These are phyloP conservation scores for Margarornis squamiger DNA, from an alignment of 2,797 vertebrate genomes.

Conservation along the genomic window DNA sequence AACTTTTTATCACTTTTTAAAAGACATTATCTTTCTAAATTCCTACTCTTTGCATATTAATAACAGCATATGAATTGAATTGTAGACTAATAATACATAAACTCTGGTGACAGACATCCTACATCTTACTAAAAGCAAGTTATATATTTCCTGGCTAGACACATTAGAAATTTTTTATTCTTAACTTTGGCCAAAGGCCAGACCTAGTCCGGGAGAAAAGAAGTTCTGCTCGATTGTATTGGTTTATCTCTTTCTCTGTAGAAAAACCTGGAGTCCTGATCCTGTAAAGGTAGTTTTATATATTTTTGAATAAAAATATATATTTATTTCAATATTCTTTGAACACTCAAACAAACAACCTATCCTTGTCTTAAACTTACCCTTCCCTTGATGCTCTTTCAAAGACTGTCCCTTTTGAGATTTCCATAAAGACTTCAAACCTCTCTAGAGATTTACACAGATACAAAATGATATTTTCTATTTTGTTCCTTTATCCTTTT, in stretches of 20 bases:
- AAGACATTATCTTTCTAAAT: not conserved
- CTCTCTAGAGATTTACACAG: not conserved
- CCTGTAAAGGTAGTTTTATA: not conserved
- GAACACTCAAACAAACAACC: not conserved
- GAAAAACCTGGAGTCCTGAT: not conserved
- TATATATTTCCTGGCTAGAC: not conserved
- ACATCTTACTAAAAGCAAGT: not conserved
- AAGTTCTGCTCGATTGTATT: not conserved
- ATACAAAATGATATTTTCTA: not conserved
- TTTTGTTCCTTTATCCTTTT: not conserved
- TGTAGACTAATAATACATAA: not conserved
- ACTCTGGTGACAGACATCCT: not conserved
- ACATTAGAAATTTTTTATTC: not conserved
- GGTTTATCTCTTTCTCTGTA: not conserved
- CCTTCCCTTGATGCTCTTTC: not conserved
- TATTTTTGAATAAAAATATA: not conserved
- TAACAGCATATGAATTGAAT: not conserved
- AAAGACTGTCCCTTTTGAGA: not conserved
- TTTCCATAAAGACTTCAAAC: not conserved
- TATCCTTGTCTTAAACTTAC: not conserved
- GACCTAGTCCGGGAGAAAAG: not conserved
- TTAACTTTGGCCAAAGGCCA: not conserved
- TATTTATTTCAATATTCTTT: not conserved
- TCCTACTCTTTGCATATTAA: not conserved
- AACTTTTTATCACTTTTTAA: not conserved